Evolutionary conservation across 2,888 invertebrate species (phyloP), one percentile per base, ranked within the genome.

Genomic region (Drosophila setosimentum): DNA sequence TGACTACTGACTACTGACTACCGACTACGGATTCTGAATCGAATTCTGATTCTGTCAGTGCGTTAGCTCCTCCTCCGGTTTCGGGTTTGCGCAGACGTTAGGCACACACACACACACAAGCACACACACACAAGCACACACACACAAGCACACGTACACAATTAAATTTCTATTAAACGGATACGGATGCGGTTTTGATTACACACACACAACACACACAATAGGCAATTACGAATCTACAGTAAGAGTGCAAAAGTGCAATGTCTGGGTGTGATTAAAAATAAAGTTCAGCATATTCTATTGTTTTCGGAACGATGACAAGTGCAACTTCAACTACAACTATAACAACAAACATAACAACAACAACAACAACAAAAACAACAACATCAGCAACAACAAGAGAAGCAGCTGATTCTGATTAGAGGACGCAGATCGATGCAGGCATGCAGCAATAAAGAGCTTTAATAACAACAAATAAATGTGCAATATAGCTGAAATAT

Each of bases 401-500:
- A 68, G 58, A 35, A 70, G 79, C 80, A 76, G 79, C 70, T 78
- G 63, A 74, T 67, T 78, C 71, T 60, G 78, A 79, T 78, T 78
- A 79, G 79, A 78, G 51, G 54, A 53, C 24, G 37, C 55, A 37
- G 24, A 60, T 57, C 45, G 29, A 58, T 18, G 60, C 49, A 69
- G 57, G 66, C 45, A 63, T 78, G 78, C 76, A 70, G 55, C 63
- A 69, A 60, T 69, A 67, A 54, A 78, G 49, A 80, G 86, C 86
- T 82, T 86, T 81, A 78, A 87, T n/a, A 68, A 82, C 60, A 76
- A 67, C 71, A 79, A 65, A 45, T 24, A 45, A 24, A 45, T 78
- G 88, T 87, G 80, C 83, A 85, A 87, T 87, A 79, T 51, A 73
- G 60, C 65, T 73, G 78, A 86, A 77, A 86, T 78, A 83, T 83